These are phyloP conservation scores for Papilio elwesi DNA, from an alignment of 2,888 invertebrate species.

Conservation along the genomic window DNA sequence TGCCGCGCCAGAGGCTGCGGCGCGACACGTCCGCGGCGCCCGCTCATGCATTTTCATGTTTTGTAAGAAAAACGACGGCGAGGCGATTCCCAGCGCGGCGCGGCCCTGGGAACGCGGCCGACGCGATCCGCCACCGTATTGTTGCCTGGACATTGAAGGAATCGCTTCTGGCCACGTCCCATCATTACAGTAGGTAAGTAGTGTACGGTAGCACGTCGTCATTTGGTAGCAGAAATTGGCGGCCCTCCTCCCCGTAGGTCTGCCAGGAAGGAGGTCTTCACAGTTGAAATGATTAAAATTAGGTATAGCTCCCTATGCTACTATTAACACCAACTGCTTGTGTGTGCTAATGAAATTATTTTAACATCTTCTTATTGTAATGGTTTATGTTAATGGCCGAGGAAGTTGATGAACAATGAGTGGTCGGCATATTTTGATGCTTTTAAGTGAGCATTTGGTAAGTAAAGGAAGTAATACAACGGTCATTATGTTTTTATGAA, in stretches of 20 bases:
- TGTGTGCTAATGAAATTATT: too few relatives aligned
- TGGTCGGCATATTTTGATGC: neutral
- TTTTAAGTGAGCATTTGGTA: neutral
- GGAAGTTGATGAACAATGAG: neutral
- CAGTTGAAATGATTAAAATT: too few relatives aligned
- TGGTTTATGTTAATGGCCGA: neutral
- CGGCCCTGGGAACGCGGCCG: neutral
- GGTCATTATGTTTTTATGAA: slow-evolving; percentile 1
- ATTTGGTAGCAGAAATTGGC: too few relatives aligned
- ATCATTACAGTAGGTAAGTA: too few relatives aligned
- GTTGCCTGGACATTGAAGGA: neutral
- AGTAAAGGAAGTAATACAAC: neutral
- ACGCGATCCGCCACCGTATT: neutral
- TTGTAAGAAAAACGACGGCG: slow-evolving; percentile 65
- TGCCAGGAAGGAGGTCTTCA: too few relatives aligned
- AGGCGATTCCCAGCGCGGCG: slow-evolving; percentile 56
- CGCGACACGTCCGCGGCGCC: slow-evolving; percentile 48
- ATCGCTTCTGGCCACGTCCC: neutral
- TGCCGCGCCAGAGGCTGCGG: slow-evolving; percentile 45
- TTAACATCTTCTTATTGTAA: too few relatives aligned
- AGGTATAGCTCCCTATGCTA: too few relatives aligned
- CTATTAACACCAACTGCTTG: too few relatives aligned
- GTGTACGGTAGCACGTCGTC: too few relatives aligned
- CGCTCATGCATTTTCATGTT: slow-evolving; percentile 67
- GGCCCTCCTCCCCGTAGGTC: too few relatives aligned